Evolutionary conservation across 2,797 vertebrate species (phyloP).

Genomic region (Euphonia xanthogaster): DNA sequence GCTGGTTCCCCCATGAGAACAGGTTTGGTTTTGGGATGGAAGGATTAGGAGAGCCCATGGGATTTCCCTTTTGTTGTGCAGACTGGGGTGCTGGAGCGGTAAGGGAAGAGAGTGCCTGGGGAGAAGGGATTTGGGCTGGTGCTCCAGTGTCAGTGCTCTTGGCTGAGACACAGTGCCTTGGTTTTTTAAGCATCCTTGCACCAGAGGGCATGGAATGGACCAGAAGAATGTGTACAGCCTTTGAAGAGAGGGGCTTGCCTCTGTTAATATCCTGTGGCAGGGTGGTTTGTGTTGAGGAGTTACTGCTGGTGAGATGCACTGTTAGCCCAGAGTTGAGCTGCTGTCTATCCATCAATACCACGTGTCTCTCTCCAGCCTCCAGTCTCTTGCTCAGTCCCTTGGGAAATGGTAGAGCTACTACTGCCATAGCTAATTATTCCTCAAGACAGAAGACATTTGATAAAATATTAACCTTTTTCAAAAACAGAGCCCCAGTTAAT

Average conservation of each 20-base stretch:
- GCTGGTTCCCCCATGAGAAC: accelerated
- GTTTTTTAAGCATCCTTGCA: neutral
- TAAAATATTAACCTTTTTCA: slow-evolving; percentile 67
- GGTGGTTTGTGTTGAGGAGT: neutral
- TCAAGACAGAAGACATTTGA: slow-evolving; percentile 44
- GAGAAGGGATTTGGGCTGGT: neutral
- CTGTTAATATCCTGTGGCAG: neutral
- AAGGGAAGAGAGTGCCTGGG: neutral
- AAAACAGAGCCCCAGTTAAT: slow-evolving; percentile 54
- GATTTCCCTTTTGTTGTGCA: neutral
- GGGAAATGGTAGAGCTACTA: neutral
- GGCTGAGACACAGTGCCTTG: neutral
- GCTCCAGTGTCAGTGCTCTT: neutral
- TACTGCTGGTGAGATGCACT: neutral
- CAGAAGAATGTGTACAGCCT: neutral
- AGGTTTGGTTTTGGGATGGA: neutral
- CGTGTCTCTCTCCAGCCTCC: neutral
- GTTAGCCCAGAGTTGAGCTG: neutral
- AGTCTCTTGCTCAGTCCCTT: neutral
- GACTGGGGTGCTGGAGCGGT: accelerated
- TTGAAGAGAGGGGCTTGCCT: neutral
- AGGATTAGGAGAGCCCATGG: neutral
- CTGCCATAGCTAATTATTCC: slow-evolving; percentile 57
- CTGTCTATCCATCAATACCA: neutral
- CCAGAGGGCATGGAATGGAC: neutral